These are phyloP conservation scores for Drosophila insularis DNA, from an alignment of 1,140 invertebrate genomes.

Conservation along the genomic window DNA sequence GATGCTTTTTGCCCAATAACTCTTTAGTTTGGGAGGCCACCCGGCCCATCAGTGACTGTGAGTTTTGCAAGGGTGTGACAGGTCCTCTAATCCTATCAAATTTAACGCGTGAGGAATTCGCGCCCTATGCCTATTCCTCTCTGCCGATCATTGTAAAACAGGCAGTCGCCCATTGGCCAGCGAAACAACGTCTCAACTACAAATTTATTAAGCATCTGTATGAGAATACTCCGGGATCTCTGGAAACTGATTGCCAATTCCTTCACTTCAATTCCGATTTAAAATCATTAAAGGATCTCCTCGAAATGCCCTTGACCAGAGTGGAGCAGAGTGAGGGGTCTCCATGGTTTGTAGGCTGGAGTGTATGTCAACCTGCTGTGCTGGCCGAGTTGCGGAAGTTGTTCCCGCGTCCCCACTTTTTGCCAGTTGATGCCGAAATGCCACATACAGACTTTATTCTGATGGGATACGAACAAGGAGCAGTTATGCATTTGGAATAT, in stretches of 20 bases:
- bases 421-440: slow-evolving; percentile 93
- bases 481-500: slow-evolving; percentile 96
- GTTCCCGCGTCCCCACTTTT: slow-evolving; percentile 92
- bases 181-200: slow-evolving; percentile 87
- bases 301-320: slow-evolving; percentile 88
- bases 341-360: slow-evolving; percentile 97
- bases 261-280: slow-evolving; percentile 95
- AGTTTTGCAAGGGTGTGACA: slow-evolving; percentile 85
- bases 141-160: slow-evolving; percentile 91
- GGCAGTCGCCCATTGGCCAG: slow-evolving; percentile 90
- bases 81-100: slow-evolving; percentile 87
- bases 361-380: slow-evolving; percentile 93
- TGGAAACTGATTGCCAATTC: slow-evolving; percentile 93
- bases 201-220: slow-evolving; percentile 91
- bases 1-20: slow-evolving; percentile 91
- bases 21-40: slow-evolving; percentile 93
- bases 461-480: slow-evolving; percentile 95
- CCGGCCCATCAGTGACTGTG: slow-evolving; percentile 91
- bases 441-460: slow-evolving; percentile 96
- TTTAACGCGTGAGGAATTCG: slow-evolving; percentile 87
- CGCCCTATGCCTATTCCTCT: slow-evolving; percentile 89
- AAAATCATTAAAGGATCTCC: slow-evolving; percentile 89
- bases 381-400: slow-evolving; percentile 89
- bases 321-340: slow-evolving; percentile 85
- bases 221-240: slow-evolving; percentile 85